Conservation (phyloP, 37 sponge, comb jelly and placozoan species). For the Mnemiopsis leidyi region DNA sequence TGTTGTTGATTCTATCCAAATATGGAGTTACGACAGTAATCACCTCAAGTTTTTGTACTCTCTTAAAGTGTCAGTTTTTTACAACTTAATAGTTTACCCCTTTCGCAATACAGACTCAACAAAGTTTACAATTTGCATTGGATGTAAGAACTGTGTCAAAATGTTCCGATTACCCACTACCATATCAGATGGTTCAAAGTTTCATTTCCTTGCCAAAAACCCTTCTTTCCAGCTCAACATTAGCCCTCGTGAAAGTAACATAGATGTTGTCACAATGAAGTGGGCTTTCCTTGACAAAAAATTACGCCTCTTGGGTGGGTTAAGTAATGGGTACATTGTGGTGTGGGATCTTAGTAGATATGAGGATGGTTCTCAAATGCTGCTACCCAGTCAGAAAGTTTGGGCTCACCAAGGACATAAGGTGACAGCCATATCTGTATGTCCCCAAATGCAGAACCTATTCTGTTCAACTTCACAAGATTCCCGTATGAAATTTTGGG, state of each 20-base stretch:
- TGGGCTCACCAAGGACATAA: not conserved
- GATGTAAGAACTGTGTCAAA: not conserved
- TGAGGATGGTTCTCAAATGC: not conserved
- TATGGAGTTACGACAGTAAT: not conserved
- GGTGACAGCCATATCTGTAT: not conserved
- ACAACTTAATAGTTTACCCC: not conserved
- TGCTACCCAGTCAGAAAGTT: not conserved
- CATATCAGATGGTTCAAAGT: not conserved
- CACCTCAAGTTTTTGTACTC: not conserved
- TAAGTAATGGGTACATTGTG: slow-evolving; percentile 21
- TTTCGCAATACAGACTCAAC: not conserved
- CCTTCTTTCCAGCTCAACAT: not conserved
- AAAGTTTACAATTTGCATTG: not conserved
- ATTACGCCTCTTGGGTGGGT: not conserved
- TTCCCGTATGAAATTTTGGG: slow-evolving; percentile 3
- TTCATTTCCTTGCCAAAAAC: not conserved
- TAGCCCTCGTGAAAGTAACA: not conserved
- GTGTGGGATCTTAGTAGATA: not conserved
- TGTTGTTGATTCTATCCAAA: not conserved
- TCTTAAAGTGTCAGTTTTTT: not conserved
- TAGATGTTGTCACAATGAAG: not conserved
- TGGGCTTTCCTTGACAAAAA: not conserved
- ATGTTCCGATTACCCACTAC: not conserved
- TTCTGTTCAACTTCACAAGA: not conserved
- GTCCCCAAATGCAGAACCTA: not conserved